Evolutionary conservation across 1,140 invertebrate genomes (phyloP).

Genomic region (Drosophila ohnishii): DNA sequence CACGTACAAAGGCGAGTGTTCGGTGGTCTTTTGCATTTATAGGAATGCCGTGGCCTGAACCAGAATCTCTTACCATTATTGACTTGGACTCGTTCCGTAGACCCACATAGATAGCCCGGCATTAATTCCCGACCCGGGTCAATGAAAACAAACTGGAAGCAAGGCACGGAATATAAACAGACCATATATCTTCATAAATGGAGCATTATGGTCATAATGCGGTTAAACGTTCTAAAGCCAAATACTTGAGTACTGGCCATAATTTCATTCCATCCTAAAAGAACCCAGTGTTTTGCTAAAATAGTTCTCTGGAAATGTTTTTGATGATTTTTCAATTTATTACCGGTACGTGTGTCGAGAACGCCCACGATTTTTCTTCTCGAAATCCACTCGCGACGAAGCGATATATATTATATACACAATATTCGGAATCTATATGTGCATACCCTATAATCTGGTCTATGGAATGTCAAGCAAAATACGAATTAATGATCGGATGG

Average conservation of each 20-base stretch:
- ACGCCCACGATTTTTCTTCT: constrained; percentile 46
- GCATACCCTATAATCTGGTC: constrained; percentile 26
- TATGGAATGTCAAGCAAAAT: constrained; percentile 72
- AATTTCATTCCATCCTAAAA: not conserved
- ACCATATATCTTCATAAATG: constrained; percentile 6
- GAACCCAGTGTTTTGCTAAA: not conserved
- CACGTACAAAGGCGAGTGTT: constrained; percentile 61
- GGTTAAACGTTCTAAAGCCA: not conserved
- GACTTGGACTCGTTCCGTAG: constrained; percentile 14
- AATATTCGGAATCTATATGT: constrained; percentile 16
- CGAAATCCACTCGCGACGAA: constrained; percentile 23
- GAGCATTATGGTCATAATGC: constrained; percentile 9
- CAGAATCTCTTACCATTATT: constrained; percentile 29
- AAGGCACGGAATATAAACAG: not conserved
- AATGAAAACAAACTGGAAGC: constrained; percentile 27
- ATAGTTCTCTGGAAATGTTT: constrained; percentile 30
- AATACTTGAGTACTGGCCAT: constrained; percentile 1
- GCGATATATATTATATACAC: constrained; percentile 21
- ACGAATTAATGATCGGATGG: constrained; percentile 47
- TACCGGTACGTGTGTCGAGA: constrained; percentile 58
- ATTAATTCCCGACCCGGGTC: constrained; percentile 20
- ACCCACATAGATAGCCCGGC: constrained; percentile 39
- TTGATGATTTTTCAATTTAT: constrained; percentile 56
- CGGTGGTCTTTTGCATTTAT: constrained; percentile 48
- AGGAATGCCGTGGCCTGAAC: constrained; percentile 16